Evolutionary conservation across 2,888 invertebrate species (phyloP).

Genomic region (Callyntrura sp.): DNA sequence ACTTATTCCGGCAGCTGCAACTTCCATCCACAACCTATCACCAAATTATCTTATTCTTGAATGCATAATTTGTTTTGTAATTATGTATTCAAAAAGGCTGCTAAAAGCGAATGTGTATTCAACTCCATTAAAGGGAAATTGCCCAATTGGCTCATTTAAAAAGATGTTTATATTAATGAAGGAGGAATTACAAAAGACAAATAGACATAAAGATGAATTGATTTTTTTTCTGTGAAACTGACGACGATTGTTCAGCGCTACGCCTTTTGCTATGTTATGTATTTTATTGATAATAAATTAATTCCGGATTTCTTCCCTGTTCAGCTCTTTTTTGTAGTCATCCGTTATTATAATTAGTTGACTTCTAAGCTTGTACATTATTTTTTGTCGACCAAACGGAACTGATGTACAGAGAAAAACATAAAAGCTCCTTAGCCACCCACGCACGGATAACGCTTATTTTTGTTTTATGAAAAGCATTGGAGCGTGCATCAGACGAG

Average conservation of each 20-base stretch:
- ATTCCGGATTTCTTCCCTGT: neutral
- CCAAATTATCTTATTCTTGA: neutral
- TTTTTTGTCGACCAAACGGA: neutral
- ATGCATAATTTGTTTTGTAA: slow-evolving; percentile 21
- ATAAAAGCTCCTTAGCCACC: neutral
- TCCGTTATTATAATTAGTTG: slow-evolving; percentile 5
- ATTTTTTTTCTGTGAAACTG: neutral
- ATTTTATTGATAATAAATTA: neutral
- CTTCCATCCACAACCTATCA: neutral
- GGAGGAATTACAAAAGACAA: neutral
- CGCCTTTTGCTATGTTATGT: too few species aligned
- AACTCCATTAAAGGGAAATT: neutral
- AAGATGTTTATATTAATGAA: neutral
- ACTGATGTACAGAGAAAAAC: neutral
- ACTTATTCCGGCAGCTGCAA: neutral
- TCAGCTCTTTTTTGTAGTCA: neutral
- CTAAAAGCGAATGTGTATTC: neutral
- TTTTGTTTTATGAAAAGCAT: neutral
- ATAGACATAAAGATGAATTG: neutral
- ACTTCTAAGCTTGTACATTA: neutral
- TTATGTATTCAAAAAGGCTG: too few species aligned
- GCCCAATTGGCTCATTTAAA: too few species aligned
- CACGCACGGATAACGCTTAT: neutral
- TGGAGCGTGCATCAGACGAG: too few species aligned
- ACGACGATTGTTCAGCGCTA: neutral